Evolutionary conservation across 2,113 vertebrate genomes (phyloP), one percentile per base, ranked within the genome.

Genomic region (Speoplatyrhinus poulsoni): DNA sequence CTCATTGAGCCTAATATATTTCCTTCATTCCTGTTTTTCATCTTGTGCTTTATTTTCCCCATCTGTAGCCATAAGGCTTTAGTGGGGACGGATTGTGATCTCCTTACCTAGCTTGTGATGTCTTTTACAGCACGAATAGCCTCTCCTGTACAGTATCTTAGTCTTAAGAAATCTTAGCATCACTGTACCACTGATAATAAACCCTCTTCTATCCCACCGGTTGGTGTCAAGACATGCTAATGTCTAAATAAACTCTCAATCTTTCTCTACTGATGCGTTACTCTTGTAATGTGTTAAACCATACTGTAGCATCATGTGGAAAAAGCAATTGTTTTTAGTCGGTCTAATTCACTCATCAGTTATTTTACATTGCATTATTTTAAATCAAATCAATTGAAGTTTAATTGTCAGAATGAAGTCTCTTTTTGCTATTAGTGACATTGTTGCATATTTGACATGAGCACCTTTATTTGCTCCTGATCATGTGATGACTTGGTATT

Each of bases 21-120:
- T 5, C 46, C 57, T 69, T 69, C 0, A 52, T 75, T 48, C 9
- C 10, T 49, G 12, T 67, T 46, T 26, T 49, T 1, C 56, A 62
- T 9, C 9, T 71, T 59, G 79, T 9, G 7, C 7, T 41, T 33
- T 12, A 19, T 33, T 32, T 70, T 69, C 10, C 33, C 72, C 67
- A 48, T 62, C 49, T 74, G 60, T 65, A 92, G 88, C 91, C 89
- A 71, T 79, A 92, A 89, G 87, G 90, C 81, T 56, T 85, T 89
- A 69, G 26, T 26, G 26, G 26, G 2, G 26, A 26, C 26, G 2
- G 2, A 26, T 26, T 26, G 26, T 26, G 26, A 26, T 26, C 26
- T 26, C 26, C 26, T 26, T 26, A 26, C 26, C 26, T 26, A 26
- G 26, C 26, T 26, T 26, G 26, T 26, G 26, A 26, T 57, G 12